phyloP scores from a whole-genome alignment of 2,888 invertebrate species.

The Sisyra terminalis region DNA sequence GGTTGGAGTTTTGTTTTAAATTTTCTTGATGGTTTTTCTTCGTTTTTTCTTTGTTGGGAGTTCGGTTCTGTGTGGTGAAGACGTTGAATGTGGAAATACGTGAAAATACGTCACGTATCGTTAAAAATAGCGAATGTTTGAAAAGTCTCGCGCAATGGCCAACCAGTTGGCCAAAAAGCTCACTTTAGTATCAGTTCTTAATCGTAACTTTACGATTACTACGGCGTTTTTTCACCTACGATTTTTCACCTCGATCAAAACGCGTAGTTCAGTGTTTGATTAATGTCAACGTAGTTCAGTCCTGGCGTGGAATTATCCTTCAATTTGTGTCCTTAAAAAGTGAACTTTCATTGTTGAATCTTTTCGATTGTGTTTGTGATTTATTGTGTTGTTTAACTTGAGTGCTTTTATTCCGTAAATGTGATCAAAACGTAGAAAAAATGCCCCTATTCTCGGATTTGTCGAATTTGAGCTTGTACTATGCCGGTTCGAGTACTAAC shows the following conservation, averaged over 20 bases:
- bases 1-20: too few relatives aligned
- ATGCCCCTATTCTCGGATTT: conserved; percentile 58
- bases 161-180: not conserved
- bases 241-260: too few relatives aligned
- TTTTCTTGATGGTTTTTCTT: too few relatives aligned
- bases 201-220: not conserved
- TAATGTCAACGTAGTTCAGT: too few relatives aligned
- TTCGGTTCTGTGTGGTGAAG: not conserved
- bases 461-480: conserved; percentile 40
- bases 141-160: not conserved
- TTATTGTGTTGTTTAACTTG: too few relatives aligned
- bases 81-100: not conserved
- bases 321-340: too few relatives aligned
- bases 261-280: not conserved
- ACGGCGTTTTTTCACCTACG: not conserved
- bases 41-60: too few relatives aligned
- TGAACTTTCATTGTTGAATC: too few relatives aligned
- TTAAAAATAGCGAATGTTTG: conserved; percentile 7
- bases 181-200: not conserved
- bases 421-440: conserved; percentile 11
- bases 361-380: too few relatives aligned
- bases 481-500: conserved; percentile 32
- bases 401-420: too few relatives aligned
- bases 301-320: too few relatives aligned
- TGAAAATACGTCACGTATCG: not conserved